Base-by-base conservation (phyloP, 1,140 invertebrate genomes). In the Onthophagus taurus region DNA sequence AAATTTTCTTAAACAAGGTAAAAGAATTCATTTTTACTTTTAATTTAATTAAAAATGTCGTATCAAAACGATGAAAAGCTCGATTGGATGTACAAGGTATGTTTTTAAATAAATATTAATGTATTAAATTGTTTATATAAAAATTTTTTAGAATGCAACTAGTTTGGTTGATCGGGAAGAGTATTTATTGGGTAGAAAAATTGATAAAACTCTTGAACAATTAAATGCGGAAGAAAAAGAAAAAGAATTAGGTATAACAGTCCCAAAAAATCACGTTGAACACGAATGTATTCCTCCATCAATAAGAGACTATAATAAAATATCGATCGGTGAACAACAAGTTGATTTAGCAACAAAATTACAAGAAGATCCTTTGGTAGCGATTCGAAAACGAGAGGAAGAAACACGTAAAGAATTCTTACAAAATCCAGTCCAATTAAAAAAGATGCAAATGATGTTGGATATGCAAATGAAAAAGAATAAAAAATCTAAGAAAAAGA, bases 1-100 rank as follows among this genome's bases (percentile, higher is more conserved):
- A n/a, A n/a, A n/a, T n/a, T n/a, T n/a, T n/a, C n/a, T n/a, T n/a
- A n/a, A n/a, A n/a, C n/a, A n/a, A n/a, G n/a, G n/a, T n/a, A n/a
- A n/a, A n/a, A n/a, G n/a, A n/a, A n/a, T n/a, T n/a, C n/a, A 13
- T 33, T 33, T 33, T 33, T 5, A n/a, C 14, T 33, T 33, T 33
- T 33, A 16, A 7, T 12, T 6, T 16, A 33, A 9, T 26, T 31
- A 4, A 48, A 29, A 31, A 54, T 74, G 0, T 52, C 68, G 16
- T 63, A 64, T 43, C 66, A 69, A 23, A 71, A 70, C 31, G 71
- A 72, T 17, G 71, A 80, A 18, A 72, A 85, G 47, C 60, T 94
- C 31, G 84, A 91, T 58, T 95, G 90, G 89, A 93, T 94, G 89
- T 93, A 93, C 60, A 87, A 89, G 74, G 75, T 78, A 57, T 45